Conservation (phyloP, 2,888 invertebrate genomes). For the Ophion costatus region DNA sequence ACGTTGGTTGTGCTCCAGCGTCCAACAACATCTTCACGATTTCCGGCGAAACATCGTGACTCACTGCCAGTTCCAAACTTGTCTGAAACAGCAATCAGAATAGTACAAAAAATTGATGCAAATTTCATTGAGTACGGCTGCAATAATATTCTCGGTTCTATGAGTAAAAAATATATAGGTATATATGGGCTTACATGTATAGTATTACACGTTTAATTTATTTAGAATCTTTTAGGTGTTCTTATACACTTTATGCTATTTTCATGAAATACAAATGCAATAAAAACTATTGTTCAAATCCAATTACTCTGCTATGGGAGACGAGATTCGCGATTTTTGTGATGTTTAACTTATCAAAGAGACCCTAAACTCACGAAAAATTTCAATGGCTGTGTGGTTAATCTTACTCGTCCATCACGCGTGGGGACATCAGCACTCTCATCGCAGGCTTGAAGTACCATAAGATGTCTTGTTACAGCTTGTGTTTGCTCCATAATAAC, state of each 20-base stretch:
- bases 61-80: constrained; percentile 78
- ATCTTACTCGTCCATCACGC: constrained; percentile 71
- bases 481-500: constrained; percentile 69
- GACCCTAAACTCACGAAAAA: neutral
- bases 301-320: neutral
- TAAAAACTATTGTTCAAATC: neutral
- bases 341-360: neutral
- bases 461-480: constrained; percentile 72
- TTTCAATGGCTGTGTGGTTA: neutral
- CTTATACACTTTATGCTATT: no score
- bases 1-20: constrained; percentile 75
- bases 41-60: constrained; percentile 66
- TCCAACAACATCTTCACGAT: constrained; percentile 75
- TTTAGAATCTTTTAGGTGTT: neutral
- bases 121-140: neutral
- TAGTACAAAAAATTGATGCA: constrained; percentile 3
- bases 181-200: neutral
- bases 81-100: constrained; percentile 72
- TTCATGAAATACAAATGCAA: neutral
- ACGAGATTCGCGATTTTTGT: neutral
- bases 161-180: neutral
- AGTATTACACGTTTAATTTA: neutral
- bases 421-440: constrained; percentile 73
- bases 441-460: constrained; percentile 72
- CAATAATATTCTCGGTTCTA: neutral